A percentile compares a stretch with the other conserved stretches of the same genome.
Conservation (phyloP, 2,113 vertebrate species). For the Astur gentilis region DNA sequence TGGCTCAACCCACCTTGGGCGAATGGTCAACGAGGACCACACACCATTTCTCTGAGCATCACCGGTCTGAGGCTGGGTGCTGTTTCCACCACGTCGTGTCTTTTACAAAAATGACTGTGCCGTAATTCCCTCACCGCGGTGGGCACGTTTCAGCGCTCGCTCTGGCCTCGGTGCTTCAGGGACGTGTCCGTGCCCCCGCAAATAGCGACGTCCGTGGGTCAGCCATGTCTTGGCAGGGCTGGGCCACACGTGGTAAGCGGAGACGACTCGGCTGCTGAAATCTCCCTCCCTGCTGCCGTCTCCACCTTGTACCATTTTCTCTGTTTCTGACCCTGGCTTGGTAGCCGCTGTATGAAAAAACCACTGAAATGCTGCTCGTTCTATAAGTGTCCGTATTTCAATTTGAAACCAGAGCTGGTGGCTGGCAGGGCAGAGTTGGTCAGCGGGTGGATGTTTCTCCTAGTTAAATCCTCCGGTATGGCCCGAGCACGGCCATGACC, state of each 20-base stretch:
- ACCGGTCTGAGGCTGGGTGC: background rate
- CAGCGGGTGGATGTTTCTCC: background rate
- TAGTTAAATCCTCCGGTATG: background rate
- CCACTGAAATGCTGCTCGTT: background rate
- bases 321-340: background rate
- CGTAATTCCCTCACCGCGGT: fast-evolving
- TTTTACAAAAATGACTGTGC: background rate
- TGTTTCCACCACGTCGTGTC: background rate
- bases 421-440: background rate
- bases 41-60: background rate
- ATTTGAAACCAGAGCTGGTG: background rate
- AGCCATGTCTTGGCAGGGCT: background rate
- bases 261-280: background rate
- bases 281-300: background rate
- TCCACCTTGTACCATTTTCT: background rate
- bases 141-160: background rate
- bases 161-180: background rate
- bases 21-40: fast-evolving
- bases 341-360: background rate
- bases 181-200: fast-evolving
- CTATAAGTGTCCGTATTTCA: background rate
- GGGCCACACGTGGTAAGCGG: background rate
- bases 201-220: fast-evolving
- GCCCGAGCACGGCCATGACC: background rate
- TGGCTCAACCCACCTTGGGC: background rate